A percentile compares a stretch with the other conserved stretches of the same genome.
Conservation (phyloP, 2,113 vertebrate species). For the Gymnorhina tibicen region DNA sequence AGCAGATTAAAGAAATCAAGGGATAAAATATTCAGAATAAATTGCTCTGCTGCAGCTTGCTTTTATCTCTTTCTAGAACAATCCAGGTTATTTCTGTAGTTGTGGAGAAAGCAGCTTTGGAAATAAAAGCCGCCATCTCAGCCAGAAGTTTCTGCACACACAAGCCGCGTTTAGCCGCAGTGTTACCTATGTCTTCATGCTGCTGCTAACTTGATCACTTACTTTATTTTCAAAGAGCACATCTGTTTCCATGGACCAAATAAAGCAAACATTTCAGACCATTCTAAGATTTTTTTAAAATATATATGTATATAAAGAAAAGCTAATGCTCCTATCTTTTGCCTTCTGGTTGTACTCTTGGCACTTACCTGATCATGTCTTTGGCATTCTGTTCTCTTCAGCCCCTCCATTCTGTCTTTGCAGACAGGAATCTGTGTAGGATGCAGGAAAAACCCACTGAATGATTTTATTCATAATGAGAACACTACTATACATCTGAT, state of each 20-base stretch:
- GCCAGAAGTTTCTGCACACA: not conserved
- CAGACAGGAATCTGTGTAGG: not conserved
- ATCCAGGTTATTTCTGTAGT: not conserved
- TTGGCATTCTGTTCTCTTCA: not conserved
- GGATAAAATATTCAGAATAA: not conserved
- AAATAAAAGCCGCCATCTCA: not conserved
- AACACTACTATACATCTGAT: not conserved
- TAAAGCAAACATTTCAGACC: not conserved
- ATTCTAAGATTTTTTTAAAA: not conserved
- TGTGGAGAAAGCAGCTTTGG: not conserved
- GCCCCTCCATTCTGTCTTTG: not conserved
- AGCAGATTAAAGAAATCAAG: not conserved
- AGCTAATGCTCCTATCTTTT: not conserved
- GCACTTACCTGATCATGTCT: not conserved
- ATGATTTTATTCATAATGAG: not conserved
- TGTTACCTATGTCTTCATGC: not conserved
- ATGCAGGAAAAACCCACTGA: not conserved
- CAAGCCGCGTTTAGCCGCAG: not conserved
- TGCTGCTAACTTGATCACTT: not conserved
- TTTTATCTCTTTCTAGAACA: not conserved
- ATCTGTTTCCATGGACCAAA: not conserved
- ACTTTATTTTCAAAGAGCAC: not conserved
- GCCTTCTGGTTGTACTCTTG: not conserved
- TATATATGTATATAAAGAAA: accelerated
- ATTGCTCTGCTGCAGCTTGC: not conserved